Base-by-base conservation (phyloP, 2,888 invertebrate species). In the Junonia oenone region DNA sequence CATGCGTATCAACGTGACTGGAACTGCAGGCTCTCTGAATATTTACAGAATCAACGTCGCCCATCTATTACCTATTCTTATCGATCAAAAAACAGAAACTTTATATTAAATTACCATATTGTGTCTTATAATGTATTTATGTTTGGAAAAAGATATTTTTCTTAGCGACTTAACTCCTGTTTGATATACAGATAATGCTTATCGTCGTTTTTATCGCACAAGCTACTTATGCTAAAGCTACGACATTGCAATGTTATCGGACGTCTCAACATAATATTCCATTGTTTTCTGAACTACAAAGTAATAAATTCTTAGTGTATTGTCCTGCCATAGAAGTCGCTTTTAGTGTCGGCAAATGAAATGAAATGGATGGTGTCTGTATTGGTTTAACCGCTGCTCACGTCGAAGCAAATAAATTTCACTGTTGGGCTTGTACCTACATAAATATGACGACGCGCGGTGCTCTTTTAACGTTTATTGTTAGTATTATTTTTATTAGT, bases 1-100 rank as follows among this genome's bases (percentile, higher is more conserved):
- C 83, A 86, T 85, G 86, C 83, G 76, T 81, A 74, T 72, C 79
- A 76, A 79, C 76, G 78, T 78, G 78, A 81, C 75, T 76, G 14
- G 55, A 47, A 58, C 52, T 78, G 76, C 81, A 83, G 74, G 73
- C 71, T 77, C 73, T 71, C 75, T 75, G 79, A 76, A 82, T 82
- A 72, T 69, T 71, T 73, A 66, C 62, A 66, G 69, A 72, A 74
- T 68, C 73, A 72, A 74, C 63, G 58, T 56, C 65, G 61, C 56
- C 62, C 65, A 63, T 65, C 67, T 60, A 69, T 69, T 66, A 67
- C 61, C 64, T 65, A 62, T 67, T 64, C 65, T 71, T 68, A 68
- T 60, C 59, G 43, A 63, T 55, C 40, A 37, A 58, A 55, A 51
- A 50, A 59, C 53, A 62, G 48, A 56, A 60, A 53, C 52, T 19